Evolutionary conservation across 2,113 vertebrate species (phyloP).

Genomic region (Phrynosoma platyrhinos): DNA sequence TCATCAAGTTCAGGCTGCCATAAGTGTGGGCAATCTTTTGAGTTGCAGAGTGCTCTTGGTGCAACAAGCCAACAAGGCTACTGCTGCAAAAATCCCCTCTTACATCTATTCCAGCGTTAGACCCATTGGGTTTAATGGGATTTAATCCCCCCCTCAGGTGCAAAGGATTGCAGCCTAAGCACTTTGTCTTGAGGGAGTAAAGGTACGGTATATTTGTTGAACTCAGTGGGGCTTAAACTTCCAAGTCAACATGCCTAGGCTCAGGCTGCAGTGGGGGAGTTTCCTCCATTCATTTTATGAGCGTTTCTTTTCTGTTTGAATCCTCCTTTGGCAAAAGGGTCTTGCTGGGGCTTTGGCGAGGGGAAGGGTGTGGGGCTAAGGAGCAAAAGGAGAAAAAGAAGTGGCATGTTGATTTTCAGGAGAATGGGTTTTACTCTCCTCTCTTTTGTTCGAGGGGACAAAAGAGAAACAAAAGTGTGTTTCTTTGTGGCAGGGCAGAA

Average conservation of each 20-base stretch:
- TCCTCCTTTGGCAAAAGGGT: conserved; percentile 7
- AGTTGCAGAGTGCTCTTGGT: no score
- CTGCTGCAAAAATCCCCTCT: no score
- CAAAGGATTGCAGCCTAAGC: no score
- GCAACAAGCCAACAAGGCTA: no score
- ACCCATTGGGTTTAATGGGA: neutral
- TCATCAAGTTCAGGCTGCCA: no score
- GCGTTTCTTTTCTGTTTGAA: neutral
- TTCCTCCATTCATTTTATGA: neutral
- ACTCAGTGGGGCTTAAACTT: neutral
- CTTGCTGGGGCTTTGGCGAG: conserved; percentile 5
- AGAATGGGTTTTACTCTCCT: conserved; percentile 68
- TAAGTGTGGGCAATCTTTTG: no score
- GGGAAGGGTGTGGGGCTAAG: neutral
- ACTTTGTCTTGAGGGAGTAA: neutral
- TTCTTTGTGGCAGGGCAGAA: conserved; percentile 73
- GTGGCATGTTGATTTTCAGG: conserved; percentile 82
- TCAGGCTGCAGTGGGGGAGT: neutral
- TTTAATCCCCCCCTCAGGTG: neutral
- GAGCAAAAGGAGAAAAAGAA: conserved; percentile 66
- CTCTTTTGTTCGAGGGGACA: conserved; percentile 83
- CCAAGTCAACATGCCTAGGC: neutral
- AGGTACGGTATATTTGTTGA: neutral
- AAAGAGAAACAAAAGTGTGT: conserved; percentile 80
- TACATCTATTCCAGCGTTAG: neutral